Base-by-base conservation (phyloP, 1,140 invertebrate species). In the Elysia chlorotica region DNA sequence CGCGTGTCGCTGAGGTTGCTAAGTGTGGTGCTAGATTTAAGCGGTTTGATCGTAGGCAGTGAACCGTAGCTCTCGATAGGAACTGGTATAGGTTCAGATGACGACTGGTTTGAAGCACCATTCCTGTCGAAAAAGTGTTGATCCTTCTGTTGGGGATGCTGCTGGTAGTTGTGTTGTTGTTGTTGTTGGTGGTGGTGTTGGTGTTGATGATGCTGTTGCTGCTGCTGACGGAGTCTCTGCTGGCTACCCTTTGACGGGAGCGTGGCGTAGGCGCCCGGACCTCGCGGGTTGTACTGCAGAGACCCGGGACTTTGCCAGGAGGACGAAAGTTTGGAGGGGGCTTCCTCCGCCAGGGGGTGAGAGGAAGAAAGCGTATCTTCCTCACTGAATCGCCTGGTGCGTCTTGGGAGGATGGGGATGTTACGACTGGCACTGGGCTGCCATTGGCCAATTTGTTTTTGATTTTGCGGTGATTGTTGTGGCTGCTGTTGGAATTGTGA, bases 41-140 rank as follows among this genome's bases (percentile, higher is more conserved):
- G 69, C 53, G 80, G 80, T 71, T 79, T 81, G n/a, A 83, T 81
- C 23, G 79, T 79, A 23, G 81, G 81, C 2, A 81, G 67, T 28
- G 81, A 78, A 48, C 76, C 79, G 74, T 75, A 79, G 19, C 66
- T 61, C 33, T 76, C 63, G 35, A 19, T 70, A n/a, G 28, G 35
- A 30, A n/a, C n/a, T n/a, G n/a, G n/a, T n/a, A n/a, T n/a, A n/a
- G n/a, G n/a, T n/a, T n/a, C n/a, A n/a, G n/a, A n/a, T n/a, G n/a
- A n/a, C n/a, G n/a, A n/a, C n/a, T n/a, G n/a, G n/a, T n/a, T n/a
- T n/a, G n/a, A n/a, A n/a, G n/a, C n/a, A n/a, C n/a, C n/a, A n/a
- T n/a, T n/a, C n/a, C n/a, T n/a, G n/a, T n/a, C n/a, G n/a, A n/a
- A n/a, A n/a, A n/a, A n/a, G n/a, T n/a, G n/a, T n/a, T n/a, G n/a